These are phyloP conservation scores for Otus sunia DNA, from an alignment of 2,113 vertebrate species.

Conservation along the genomic window DNA sequence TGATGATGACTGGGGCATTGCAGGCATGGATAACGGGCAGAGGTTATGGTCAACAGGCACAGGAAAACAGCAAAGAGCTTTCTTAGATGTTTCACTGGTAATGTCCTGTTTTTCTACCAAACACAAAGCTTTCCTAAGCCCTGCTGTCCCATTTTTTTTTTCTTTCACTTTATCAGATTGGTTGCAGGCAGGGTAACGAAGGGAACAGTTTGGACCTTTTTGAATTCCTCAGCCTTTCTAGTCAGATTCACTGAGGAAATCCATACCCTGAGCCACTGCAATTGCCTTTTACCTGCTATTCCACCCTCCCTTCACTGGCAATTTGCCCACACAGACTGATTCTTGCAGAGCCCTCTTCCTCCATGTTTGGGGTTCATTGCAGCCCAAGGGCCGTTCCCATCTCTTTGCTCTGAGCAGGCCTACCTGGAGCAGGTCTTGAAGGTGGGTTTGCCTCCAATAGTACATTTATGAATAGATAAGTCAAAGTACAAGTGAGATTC, in stretches of 20 bases:
- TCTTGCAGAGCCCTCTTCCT: not conserved
- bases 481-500: not conserved
- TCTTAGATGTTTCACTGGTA: not conserved
- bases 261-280: not conserved
- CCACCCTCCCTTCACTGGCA: not conserved
- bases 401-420: not conserved
- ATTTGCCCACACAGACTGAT: not conserved
- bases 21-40: not conserved
- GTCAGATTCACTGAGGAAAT: not conserved
- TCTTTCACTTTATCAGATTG: not conserved
- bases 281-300: not conserved
- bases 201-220: not conserved
- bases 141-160: not conserved
- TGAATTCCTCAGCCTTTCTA: not conserved
- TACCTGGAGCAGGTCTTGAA: not conserved
- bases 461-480: not conserved
- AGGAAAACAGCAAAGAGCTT: not conserved
- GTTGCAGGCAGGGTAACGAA: not conserved
- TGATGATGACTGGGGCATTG: not conserved
- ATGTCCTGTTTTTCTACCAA: not conserved
- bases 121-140: not conserved
- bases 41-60: not conserved
- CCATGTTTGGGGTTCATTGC: not conserved
- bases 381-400: not conserved
- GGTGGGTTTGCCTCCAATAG: not conserved